phyloP scores from a whole-genome alignment of 2,888 invertebrate genomes.

The Lumbricus terrestris region DNA sequence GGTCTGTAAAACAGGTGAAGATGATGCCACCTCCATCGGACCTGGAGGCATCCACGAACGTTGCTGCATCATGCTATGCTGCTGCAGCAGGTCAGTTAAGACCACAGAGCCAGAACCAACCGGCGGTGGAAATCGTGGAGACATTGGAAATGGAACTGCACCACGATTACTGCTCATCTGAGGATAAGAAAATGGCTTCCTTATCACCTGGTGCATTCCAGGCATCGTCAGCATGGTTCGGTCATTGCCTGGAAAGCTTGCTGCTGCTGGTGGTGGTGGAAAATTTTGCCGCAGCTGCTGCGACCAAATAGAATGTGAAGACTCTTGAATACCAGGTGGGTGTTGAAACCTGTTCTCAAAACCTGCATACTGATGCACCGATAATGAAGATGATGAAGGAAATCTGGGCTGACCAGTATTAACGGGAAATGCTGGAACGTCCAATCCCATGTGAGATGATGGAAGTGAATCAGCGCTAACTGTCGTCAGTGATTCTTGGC shows the following conservation, averaged over 20 bases:
- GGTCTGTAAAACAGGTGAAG: background rate
- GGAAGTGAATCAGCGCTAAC: background rate
- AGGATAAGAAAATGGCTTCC: background rate
- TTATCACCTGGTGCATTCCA: background rate
- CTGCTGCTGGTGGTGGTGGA: background rate
- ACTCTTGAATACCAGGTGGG: background rate
- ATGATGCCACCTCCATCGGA: background rate
- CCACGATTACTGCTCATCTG: background rate
- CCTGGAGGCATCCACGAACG: background rate
- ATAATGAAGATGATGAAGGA: background rate
- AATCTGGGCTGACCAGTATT: background rate
- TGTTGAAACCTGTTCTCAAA: background rate
- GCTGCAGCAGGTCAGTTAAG: slow-evolving; percentile 8
- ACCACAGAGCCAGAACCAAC: background rate
- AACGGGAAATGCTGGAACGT: background rate
- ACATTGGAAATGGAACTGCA: background rate
- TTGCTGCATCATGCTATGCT: slow-evolving; percentile 12
- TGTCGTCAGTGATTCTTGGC: background rate
- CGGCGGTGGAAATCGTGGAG: background rate
- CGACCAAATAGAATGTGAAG: background rate
- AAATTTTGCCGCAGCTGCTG: background rate
- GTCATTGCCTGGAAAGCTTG: background rate
- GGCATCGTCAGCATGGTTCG: background rate
- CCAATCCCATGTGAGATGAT: background rate
- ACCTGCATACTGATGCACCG: background rate